Conservation (phyloP, 2,888 invertebrate genomes). For the Orchesella flavescens region DNA sequence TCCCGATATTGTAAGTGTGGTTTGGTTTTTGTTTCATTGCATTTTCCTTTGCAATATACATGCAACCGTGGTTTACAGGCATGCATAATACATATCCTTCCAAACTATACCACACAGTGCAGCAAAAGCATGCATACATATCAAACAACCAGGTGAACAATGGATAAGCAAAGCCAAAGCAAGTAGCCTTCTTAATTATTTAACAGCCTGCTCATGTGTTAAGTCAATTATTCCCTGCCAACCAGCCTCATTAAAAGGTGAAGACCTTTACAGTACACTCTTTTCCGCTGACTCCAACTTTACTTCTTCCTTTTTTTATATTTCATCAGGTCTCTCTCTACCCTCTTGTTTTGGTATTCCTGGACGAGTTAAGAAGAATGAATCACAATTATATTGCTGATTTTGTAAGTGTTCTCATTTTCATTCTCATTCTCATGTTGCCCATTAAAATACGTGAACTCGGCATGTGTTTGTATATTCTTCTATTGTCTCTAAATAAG, state of each 20-base stretch:
- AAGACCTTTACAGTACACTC: constrained; percentile 46
- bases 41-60: neutral
- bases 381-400: no score
- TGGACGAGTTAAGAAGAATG: no score
- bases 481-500: no score
- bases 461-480: no score
- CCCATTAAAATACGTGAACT: neutral
- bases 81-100: constrained; percentile 37
- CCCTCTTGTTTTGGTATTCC: no score
- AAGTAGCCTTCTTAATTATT: constrained; percentile 47
- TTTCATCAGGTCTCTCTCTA: no score
- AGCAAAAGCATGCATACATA: neutral
- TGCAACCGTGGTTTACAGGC: constrained; percentile 21
- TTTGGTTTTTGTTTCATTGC: constrained; percentile 9
- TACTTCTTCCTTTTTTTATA: neutral
- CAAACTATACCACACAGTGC: neutral
- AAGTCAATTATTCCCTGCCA: constrained; percentile 61
- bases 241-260: constrained; percentile 57
- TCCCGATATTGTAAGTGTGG: constrained; percentile 1
- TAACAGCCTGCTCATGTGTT: constrained; percentile 49
- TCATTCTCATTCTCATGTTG: neutral
- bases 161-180: neutral
- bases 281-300: constrained; percentile 16
- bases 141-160: neutral
- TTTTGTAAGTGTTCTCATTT: no score